A percentile compares a stretch with the other conserved stretches of the same genome.
phyloP scores from a whole-genome alignment of 2,113 vertebrate genomes.

The Triplophysa siluroides region DNA sequence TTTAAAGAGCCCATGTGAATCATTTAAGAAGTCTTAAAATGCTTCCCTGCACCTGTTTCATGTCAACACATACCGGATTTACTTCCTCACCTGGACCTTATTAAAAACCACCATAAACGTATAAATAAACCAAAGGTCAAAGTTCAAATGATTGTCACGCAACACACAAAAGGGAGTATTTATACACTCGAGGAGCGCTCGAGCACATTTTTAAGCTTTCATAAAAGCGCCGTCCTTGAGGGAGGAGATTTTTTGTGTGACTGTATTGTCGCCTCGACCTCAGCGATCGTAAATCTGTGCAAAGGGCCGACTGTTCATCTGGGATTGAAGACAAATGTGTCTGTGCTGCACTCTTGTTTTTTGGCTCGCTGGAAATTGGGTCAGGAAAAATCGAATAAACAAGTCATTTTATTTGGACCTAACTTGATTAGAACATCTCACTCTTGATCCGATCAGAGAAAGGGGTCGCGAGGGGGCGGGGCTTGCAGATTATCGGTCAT shows the following conservation, averaged over 20 bases:
- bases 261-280: constrained; percentile 25
- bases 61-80: neutral
- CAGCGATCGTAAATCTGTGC: constrained; percentile 23
- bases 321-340: constrained; percentile 26
- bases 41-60: neutral
- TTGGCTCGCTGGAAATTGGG: constrained; percentile 20
- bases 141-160: constrained; percentile 7
- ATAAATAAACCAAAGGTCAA: constrained; percentile 12
- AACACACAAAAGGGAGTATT: neutral
- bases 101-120: neutral
- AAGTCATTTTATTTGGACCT: constrained; percentile 10
- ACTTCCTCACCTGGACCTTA: neutral
- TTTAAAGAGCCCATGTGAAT: neutral
- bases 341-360: constrained; percentile 6
- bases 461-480: neutral
- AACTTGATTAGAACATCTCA: constrained; percentile 5
- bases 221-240: constrained; percentile 10
- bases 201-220: neutral
- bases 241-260: constrained; percentile 1
- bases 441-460: constrained; percentile 2
- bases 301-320: constrained; percentile 17
- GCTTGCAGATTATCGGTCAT: neutral
- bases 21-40: constrained; percentile 1
- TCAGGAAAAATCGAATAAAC: constrained; percentile 17
- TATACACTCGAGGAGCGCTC: neutral